Base-by-base conservation (phyloP, 2,113 vertebrate genomes). In the Prunella fulvescens region DNA sequence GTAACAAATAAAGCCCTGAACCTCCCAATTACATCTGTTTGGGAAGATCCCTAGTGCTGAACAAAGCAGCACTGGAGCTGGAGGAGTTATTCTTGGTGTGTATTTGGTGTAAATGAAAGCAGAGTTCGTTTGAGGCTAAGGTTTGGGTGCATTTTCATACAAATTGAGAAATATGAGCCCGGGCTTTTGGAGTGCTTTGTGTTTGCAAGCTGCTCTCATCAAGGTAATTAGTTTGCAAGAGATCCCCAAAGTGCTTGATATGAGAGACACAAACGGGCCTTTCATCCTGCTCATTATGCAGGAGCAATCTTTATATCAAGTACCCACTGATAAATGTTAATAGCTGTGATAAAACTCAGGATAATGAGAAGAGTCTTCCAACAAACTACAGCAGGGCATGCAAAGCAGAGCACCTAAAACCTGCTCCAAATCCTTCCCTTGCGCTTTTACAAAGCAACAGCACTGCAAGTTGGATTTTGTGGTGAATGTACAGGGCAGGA, bases 211-310 rank as follows among this genome's bases (percentile, higher is more conserved):
- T 93, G 31, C 60, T 92, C 66, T 93, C 78, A 72, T 90, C 88
- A 91, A 69, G 53, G 76, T 95, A 94, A 96, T 97, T 90, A 57
- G 64, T 64, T 95, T 96, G 92, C 62, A 83, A 58, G 45, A 86
- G 88, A 84, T 92, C 60, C 86, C 80, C 89, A 72, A 35, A 66
- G 42, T 50, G 80, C 37, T 37, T 37, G 37, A 37, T 37, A 37
- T 37, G 37, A 37, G 37, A 92, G 86, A 42, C 82, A 94, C 72
- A 94, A 95, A 90, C 53, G 23, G 60, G 64, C 76, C 91, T 97
- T 97, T 97, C 91, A 96, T 96, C 82, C 76, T 81, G 69, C 73
- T 96, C 54, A 81, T 95, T 93, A 95, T 60, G 48, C 57, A 88
- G 78, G 19, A 93, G 71, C 51, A 96, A 96, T 96, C 92, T 97